phyloP scores from a whole-genome alignment of 2,113 vertebrate genomes.

The Mesoclemmys tuberculata region DNA sequence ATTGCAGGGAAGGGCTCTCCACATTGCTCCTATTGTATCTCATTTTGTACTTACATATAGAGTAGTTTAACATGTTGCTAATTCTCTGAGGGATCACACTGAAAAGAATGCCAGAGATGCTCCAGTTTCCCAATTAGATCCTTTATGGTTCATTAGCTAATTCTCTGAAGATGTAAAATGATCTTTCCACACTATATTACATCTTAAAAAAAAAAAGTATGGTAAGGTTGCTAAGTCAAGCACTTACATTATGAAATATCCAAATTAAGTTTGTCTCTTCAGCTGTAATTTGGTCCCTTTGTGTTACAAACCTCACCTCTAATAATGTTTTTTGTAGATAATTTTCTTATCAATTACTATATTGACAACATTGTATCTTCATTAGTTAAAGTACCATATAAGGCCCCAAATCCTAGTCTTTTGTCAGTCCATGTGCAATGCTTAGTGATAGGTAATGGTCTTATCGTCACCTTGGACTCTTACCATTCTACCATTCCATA shows the following conservation, averaged over 20 bases:
- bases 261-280: neutral
- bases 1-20: neutral
- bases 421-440: neutral
- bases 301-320: neutral
- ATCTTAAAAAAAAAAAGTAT: neutral
- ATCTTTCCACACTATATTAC: neutral
- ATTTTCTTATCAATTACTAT: neutral
- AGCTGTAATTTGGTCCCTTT: neutral
- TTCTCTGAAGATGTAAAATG: neutral
- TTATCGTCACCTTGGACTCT: neutral
- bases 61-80: neutral
- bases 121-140: neutral
- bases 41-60: neutral
- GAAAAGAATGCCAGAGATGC: neutral
- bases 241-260: neutral
- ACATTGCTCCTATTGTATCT: neutral
- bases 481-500: neutral
- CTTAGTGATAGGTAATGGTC: neutral
- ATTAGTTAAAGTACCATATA: neutral
- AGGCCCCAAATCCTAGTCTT: neutral
- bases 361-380: fast-evolving
- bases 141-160: neutral
- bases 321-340: neutral
- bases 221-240: neutral
- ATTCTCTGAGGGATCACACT: neutral